Base-by-base conservation (phyloP, 2,888 invertebrate genomes). In the Labia minor region DNA sequence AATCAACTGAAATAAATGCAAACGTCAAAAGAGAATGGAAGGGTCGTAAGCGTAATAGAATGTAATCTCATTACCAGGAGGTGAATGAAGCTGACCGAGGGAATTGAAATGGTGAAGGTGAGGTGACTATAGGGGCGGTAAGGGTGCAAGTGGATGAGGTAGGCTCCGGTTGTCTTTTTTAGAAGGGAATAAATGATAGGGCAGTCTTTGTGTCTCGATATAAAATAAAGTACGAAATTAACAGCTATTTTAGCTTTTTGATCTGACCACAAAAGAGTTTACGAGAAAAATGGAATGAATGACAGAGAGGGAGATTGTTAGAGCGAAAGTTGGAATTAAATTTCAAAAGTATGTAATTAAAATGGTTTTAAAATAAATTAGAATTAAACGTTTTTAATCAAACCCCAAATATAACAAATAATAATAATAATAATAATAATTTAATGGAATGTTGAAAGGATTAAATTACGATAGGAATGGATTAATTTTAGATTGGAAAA, bases 211-310 rank as follows among this genome's bases (percentile, higher is more conserved):
- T 49, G 49, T 8, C 49, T 49, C 49, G 49, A 49, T 49, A 49
- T 49, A 49, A 49, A 49, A 49, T 49, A 49, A 49, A 49, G 49
- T 49, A 49, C 49, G 49, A 49, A 49, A 49, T 49, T 49, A 49
- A 49, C 49, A 49, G 49, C 49, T 49, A 49, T 49, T 49, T 49
- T 49, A 49, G 8, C 49, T 49, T 49, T 49, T 49, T 49, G 49
- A 49, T 49, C 49, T 49, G 49, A 16, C 49, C 49, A 49, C 49
- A 49, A 49, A 49, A 49, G 49, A 49, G 49, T 49, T 49, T 49
- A n/a, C 16, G 16, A 16, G 16, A 49, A 49, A 49, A 49, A 49
- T n/a, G 16, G 14, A 49, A 49, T 8, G 16, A 49, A 49, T n/a
- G 49, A 49, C 14, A n/a, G 14, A n/a, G 8, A 14, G 49, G 16